These are phyloP conservation scores for Augochlorella aurata DNA, from an alignment of 2,888 invertebrate species.

Conservation along the genomic window DNA sequence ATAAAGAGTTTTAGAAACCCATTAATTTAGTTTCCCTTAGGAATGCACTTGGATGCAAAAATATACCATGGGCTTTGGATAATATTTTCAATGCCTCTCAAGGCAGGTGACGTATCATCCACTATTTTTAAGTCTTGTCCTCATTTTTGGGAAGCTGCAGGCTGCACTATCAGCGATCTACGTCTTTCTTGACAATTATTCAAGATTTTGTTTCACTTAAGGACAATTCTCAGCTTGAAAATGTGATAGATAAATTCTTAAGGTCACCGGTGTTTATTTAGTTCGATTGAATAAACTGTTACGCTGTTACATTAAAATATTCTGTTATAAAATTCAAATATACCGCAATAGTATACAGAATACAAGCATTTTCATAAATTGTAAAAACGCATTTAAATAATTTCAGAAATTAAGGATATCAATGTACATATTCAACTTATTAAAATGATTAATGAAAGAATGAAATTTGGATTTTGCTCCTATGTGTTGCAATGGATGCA, in stretches of 20 bases:
- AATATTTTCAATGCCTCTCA: slow-evolving; percentile 46
- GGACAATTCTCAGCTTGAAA: neutral
- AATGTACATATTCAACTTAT: too few relatives aligned
- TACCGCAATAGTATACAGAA: too few relatives aligned
- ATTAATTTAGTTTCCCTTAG: neutral
- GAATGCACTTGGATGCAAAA: slow-evolving; percentile 30
- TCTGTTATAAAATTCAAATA: too few relatives aligned
- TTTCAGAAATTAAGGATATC: too few relatives aligned
- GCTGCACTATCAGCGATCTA: slow-evolving; percentile 38
- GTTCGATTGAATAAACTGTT: too few relatives aligned
- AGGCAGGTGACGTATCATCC: slow-evolving; percentile 22
- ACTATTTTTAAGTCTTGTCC: slow-evolving; percentile 58
- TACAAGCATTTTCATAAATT: too few relatives aligned
- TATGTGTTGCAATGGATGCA: too few relatives aligned
- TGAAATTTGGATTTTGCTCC: too few relatives aligned
- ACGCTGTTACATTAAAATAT: too few relatives aligned
- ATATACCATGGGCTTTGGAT: slow-evolving; percentile 32
- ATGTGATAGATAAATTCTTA: neutral
- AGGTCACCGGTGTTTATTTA: too few relatives aligned
- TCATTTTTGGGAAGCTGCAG: slow-evolving; percentile 41
- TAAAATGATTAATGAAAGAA: too few relatives aligned
- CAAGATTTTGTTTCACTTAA: neutral
- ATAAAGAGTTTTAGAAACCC: slow-evolving; percentile 3
- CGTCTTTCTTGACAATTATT: neutral
- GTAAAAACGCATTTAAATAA: too few relatives aligned